Conservation (phyloP, 2,797 vertebrate genomes). For the Liparis tanakae region DNA sequence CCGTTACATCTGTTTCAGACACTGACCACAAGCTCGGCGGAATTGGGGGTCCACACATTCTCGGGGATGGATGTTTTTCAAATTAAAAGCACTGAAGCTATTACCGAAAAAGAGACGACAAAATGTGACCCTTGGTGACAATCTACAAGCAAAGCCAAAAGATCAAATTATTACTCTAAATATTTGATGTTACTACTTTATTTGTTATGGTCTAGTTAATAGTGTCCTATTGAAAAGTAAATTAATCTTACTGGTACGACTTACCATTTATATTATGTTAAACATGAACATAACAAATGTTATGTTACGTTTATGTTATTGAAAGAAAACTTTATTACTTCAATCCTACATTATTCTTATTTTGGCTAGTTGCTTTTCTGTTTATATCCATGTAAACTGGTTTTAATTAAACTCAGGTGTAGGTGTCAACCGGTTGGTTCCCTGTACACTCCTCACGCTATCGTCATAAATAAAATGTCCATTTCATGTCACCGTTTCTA, state of each 20-base stretch:
- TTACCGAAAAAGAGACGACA: fast-evolving
- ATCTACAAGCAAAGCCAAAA: background rate
- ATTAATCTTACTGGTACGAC: background rate
- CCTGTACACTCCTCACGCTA: too few species aligned
- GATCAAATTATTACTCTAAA: background rate
- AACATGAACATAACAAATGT: background rate
- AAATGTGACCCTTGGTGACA: slow-evolving; percentile 5
- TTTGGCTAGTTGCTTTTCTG: too few species aligned
- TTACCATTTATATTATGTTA: background rate
- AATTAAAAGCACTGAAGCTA: slow-evolving; percentile 40
- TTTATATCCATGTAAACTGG: too few species aligned
- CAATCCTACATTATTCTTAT: too few species aligned
- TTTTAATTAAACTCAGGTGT: too few species aligned
- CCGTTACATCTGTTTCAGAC: background rate
- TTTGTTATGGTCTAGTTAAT: background rate
- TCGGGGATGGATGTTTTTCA: slow-evolving; percentile 26
- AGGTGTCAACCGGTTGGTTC: too few species aligned
- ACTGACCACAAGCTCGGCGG: slow-evolving; percentile 19
- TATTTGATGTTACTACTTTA: background rate
- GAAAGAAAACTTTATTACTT: too few species aligned
- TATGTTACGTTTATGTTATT: too few species aligned
- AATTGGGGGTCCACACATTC: background rate
- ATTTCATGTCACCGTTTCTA: too few species aligned
- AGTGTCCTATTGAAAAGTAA: background rate
- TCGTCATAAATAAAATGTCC: too few species aligned